Base-by-base conservation (phyloP, 2,888 invertebrate species). In the Eilema depressum region DNA sequence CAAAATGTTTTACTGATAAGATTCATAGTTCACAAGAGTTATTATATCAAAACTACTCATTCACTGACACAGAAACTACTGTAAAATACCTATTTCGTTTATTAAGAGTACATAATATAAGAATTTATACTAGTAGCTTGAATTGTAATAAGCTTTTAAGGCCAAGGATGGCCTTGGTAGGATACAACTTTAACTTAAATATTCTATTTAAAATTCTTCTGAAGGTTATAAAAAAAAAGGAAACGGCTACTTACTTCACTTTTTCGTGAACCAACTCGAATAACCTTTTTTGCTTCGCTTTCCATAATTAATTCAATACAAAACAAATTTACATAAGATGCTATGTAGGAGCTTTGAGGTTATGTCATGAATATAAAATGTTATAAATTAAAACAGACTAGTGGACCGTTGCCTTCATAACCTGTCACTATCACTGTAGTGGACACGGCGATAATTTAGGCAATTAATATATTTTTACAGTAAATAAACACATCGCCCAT, bases 201-300 rank as follows among this genome's bases (percentile, higher is more conserved):
- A 20, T 47, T 20, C 1, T n/a, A 53, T 53, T 53, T 53, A 10
- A 25, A 63, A 17, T 37, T n/a, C 10, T 3, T n/a, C n/a, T 30
- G 23, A 63, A 25, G 7, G 8, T 37, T 62, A 30, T 14, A 60
- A 30, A 64, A 14, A 26, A 41, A 47, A 37, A 63, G 47, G 4
- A 26, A 37, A 57, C 59, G 20, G 25, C 5, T 64, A 92, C 95
- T 93, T 93, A 98, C 98, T 96, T 98, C 97, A 88, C 98, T 98
- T 94, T 98, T 98, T 82, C 98, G 96, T 63, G 98, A 98, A 71
- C 98, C 98, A 72, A 98, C 98, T 80, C 96, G 96, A 80, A 98
- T 97, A 83, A 96, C 93, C 89, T 96, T 96, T 72, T 91, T 92
- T 14, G 86, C 86, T 82, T 91, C 86, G 82, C 84, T 91, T 85